Base-by-base conservation (phyloP, 2,888 invertebrate species). In the Ophonus ardosiacus region DNA sequence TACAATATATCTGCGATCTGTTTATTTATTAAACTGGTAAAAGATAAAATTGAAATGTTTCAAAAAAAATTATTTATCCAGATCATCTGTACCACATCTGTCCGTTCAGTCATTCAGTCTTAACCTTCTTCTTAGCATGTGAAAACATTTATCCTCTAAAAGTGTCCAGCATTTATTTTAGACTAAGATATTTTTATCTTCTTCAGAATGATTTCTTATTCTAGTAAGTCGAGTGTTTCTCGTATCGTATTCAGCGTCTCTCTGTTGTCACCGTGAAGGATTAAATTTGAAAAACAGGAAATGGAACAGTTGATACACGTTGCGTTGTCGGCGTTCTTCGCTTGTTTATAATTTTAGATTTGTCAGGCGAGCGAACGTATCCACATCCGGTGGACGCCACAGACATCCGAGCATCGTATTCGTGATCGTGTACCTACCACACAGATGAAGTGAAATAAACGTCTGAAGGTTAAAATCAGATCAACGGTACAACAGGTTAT, bases 291-390 rank as follows among this genome's bases (percentile, higher is more conserved):
- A 83, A 76, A 83, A 83, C 83, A 83, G 83, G 83, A 83, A 74
- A 83, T 83, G 74, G 59, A 71, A 82, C 71, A 57, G 56, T 59
- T 51, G 74, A 74, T 31, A 61, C 61, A 78, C 78, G 56, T 24
- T 15, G 43, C 21, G 24, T 13, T 56, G 24, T 21, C 78, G 31
- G 57, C 57, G 74, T 74, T 31, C 68, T 74, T 82, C 59, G 51
- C 82, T 83, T 83, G 76, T 83, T 83, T 83, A 83, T 83, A 83
- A 83, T 83, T 83, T 83, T 83, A 83, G 83, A 83, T 83, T 83
- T 83, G 83, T 83, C 83, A 83, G 83, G 56, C 83, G 83, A 59
- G 71, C 56, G 40, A 74, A 74, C 71, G 71, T 40, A 43, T 40
- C 43, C 71, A 83, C 83, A 83, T 83, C 83, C 83, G 83, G 83